These are phyloP conservation scores for Synchiropus splendidus DNA, from an alignment of 2,113 vertebrate genomes.

Conservation along the genomic window DNA sequence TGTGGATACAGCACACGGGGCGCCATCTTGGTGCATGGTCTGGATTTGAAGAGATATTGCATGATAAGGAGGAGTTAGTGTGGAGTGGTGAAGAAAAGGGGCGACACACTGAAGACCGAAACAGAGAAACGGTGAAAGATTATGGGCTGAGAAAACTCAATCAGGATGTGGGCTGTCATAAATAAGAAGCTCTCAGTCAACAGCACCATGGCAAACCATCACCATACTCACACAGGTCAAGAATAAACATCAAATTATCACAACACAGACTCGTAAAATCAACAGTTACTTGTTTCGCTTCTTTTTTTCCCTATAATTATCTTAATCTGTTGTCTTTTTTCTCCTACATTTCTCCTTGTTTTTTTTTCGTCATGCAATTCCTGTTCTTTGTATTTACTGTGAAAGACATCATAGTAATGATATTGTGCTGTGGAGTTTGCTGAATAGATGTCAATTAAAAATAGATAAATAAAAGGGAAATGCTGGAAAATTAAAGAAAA, in stretches of 20 bases:
- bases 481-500: too few species aligned
- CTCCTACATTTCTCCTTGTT: neutral
- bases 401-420: slow-evolving; percentile 9
- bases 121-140: slow-evolving; percentile 21
- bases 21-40: too few species aligned
- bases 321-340: slow-evolving; percentile 3
- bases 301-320: too few species aligned
- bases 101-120: too few species aligned
- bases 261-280: neutral
- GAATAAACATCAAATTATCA: neutral
- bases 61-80: too few species aligned
- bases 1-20: too few species aligned
- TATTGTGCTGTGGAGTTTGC: slow-evolving; percentile 11
- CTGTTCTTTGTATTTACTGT: slow-evolving; percentile 20
- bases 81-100: neutral
- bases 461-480: neutral
- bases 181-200: slow-evolving; percentile 36
- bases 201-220: slow-evolving; percentile 44
- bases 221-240: slow-evolving; percentile 13
- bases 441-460: slow-evolving; percentile 18
- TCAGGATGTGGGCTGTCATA: slow-evolving; percentile 50
- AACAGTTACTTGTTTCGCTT: neutral
- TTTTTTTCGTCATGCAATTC: neutral
- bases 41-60: too few species aligned
- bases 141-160: slow-evolving; percentile 45